Evolutionary conservation across 2,113 vertebrate genomes (phyloP), one percentile per base, ranked within the genome.

Genomic region (Cinclus cinclus): DNA sequence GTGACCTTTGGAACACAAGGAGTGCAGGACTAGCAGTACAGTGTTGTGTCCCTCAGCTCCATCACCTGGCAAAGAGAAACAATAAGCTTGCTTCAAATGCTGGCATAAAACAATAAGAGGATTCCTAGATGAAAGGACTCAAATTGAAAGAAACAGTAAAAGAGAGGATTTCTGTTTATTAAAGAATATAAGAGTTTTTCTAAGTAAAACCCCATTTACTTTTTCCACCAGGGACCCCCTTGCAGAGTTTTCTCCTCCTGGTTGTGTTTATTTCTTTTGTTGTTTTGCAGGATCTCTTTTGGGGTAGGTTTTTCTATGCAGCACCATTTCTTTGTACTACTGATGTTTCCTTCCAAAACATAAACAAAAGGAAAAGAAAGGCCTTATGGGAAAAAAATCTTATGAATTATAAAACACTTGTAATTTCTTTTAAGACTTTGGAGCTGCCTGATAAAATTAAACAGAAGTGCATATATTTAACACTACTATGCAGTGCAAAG

Each of bases 201-300:
- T 55, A 14, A 49, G n/a, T 52, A 67, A 90, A 75, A 85, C 37
- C 37, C 25, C 11, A 41, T 92, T 83, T 24, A 33, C 35, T 80
- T 71, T 81, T 96, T 81, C 56, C 80, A 73, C 21, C 0, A 2
- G 77, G 67, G 80, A 92, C 37, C 6, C 33, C 21, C 42, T 89
- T 49, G 35, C 30, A 89, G 63, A 81, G 52, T n/a, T 82, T 81
- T 90, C 89, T 73, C 59, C 68, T 94, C 59, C 53, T 86, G 46
- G 47, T 83, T 91, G 65, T 87, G 53, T 83, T 95, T 24, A 41
- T 86, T 94, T 92, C 68, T 86, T 83, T 68, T 92, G 46, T 80
- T 95, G 47, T 47, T 74, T 78, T 83, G 60, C 74, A 86, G 60
- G n/a, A 88, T 78, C 78, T 93, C 78, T 91, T 91, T 53, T n/a